phyloP scores from a whole-genome alignment of 2,113 vertebrate genomes.

The Tyto alba region DNA sequence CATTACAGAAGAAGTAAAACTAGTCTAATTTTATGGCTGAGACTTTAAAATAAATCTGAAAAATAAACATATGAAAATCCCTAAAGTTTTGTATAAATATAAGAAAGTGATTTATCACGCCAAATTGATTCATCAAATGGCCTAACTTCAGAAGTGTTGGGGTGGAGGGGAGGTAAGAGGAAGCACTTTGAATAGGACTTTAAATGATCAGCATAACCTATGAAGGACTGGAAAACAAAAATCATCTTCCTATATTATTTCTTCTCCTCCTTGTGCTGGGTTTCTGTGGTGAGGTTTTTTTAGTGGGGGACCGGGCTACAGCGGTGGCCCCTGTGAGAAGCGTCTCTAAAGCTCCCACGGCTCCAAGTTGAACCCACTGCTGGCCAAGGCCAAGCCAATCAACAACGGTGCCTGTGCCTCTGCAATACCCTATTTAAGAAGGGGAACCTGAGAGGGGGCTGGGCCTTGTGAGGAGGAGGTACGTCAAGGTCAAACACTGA shows the following conservation, averaged over 20 bases:
- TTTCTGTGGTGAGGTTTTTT: no score
- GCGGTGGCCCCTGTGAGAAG: no score
- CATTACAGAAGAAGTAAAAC: not conserved
- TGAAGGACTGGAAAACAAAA: not conserved
- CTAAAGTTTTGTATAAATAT: not conserved
- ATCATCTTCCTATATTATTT: not conserved
- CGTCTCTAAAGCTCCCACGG: no score
- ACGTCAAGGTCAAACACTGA: no score
- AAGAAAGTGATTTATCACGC: not conserved
- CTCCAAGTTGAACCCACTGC: no score
- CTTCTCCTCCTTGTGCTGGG: not conserved
- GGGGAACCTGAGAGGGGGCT: no score
- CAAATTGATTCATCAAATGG: not conserved
- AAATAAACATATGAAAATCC: not conserved
- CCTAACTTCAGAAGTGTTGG: not conserved
- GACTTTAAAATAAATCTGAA: not conserved
- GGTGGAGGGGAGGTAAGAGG: fast-evolving
- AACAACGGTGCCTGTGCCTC: no score
- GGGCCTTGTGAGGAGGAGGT: no score
- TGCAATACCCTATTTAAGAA: no score
- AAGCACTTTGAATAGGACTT: not conserved
- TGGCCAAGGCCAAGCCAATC: no score
- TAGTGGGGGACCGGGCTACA: no score
- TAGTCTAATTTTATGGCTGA: not conserved
- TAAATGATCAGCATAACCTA: not conserved